phyloP scores from a whole-genome alignment of 2,888 invertebrate species.

The Brachyptera putata region DNA sequence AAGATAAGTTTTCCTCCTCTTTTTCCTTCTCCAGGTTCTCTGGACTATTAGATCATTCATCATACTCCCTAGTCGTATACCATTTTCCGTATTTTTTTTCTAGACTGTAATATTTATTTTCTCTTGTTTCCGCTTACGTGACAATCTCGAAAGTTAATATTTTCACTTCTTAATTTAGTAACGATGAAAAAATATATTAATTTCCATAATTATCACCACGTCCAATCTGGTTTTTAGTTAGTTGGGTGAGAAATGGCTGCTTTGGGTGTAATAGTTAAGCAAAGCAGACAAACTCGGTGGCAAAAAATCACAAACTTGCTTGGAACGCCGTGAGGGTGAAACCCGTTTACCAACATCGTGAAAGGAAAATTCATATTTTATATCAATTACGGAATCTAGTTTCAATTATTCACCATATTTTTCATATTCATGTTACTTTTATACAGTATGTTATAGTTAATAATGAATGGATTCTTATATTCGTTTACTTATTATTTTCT shows the following conservation, averaged over 20 bases:
- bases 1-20: conserved; percentile 17
- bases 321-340: no score
- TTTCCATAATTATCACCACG: conserved; percentile 19
- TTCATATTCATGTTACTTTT: no score
- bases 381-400: no score
- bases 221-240: conserved; percentile 11
- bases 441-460: no score
- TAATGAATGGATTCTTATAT: no score
- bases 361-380: no score
- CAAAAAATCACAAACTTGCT: background rate
- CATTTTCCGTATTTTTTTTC: background rate
- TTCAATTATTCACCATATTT: no score
- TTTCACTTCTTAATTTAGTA: conserved; percentile 20
- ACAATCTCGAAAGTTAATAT: conserved; percentile 12
- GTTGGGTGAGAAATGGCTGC: conserved; percentile 8
- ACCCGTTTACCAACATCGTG: no score
- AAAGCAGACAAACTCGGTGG: background rate
- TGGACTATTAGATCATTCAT: background rate
- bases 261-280: background rate
- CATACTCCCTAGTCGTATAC: background rate
- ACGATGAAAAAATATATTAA: conserved; percentile 17
- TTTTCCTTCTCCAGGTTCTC: conserved; percentile 8
- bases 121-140: conserved; percentile 8
- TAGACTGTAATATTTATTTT: conserved; percentile 13
- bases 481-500: no score